Percentiles rank a stretch among this genome's conserved stretches.
phyloP scores from a whole-genome alignment of 2,888 invertebrate species.

The Caenorhabditis parvicauda region DNA sequence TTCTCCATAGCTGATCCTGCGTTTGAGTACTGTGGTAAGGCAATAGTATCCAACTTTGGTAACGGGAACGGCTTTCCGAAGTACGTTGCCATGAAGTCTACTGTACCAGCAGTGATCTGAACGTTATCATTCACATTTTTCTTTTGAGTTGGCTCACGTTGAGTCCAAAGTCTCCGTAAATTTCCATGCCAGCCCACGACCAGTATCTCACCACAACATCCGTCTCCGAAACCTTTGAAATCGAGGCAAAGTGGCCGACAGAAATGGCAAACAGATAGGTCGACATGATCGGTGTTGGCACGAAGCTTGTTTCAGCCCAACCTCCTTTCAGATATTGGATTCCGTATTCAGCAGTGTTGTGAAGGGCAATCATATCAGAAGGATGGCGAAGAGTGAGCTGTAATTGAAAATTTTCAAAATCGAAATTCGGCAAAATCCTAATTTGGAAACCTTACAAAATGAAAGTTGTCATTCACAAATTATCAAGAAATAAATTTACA shows the following conservation, averaged over 20 bases:
- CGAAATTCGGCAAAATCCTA: too few relatives aligned
- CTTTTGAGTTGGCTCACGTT: slow-evolving; percentile 24
- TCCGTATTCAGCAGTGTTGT: slow-evolving; percentile 15
- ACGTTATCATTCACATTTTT: neutral
- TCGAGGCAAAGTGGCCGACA: slow-evolving; percentile 76
- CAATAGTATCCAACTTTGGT: slow-evolving; percentile 70
- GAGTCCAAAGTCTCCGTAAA: slow-evolving; percentile 63
- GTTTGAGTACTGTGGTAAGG: slow-evolving; percentile 27
- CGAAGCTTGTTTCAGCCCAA: slow-evolving; percentile 25
- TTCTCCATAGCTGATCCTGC: slow-evolving; percentile 38
- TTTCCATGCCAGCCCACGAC: slow-evolving; percentile 72
- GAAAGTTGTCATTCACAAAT: too few relatives aligned
- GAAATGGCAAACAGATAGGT: slow-evolving; percentile 83
- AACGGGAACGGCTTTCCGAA: slow-evolving; percentile 78
- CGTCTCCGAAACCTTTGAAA: slow-evolving; percentile 12
- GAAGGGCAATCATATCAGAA: slow-evolving; percentile 28
- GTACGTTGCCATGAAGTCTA: slow-evolving; percentile 75
- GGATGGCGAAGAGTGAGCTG: slow-evolving; percentile 12
- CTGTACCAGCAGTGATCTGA: slow-evolving; percentile 29
- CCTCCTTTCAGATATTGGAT: slow-evolving; percentile 9
- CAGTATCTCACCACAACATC: slow-evolving; percentile 69
- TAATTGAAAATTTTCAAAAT: neutral
- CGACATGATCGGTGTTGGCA: slow-evolving; percentile 66
- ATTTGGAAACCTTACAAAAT: too few relatives aligned
- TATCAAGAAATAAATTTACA: too few relatives aligned